Evolutionary conservation across 2,113 vertebrate species (phyloP).

Genomic region (Prinia subflava): DNA sequence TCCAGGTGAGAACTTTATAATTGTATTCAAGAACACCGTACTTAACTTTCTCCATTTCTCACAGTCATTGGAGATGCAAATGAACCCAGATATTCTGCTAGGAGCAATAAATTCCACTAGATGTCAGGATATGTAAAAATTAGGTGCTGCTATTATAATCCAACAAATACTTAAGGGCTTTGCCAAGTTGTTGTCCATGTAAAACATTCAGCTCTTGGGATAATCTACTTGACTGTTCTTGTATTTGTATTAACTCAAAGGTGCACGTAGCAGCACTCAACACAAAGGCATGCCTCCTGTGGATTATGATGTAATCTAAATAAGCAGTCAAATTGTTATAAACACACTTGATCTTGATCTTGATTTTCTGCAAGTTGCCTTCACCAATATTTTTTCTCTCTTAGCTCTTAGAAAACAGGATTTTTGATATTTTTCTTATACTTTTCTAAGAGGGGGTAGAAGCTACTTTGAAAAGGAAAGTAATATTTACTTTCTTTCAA

Average conservation of each 20-base stretch:
- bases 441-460: background rate
- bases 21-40: background rate
- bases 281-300: background rate
- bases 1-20: background rate
- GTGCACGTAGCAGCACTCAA: background rate
- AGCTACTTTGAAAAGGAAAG: background rate
- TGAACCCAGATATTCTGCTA: background rate
- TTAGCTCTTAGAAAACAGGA: background rate
- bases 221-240: background rate
- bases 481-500: background rate
- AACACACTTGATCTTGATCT: background rate
- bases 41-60: background rate
- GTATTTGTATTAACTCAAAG: background rate
- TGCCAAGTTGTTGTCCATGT: background rate
- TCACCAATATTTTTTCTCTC: background rate
- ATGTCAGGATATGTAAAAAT: conserved; percentile 32
- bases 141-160: background rate
- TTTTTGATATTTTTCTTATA: background rate
- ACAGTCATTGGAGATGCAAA: background rate
- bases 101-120: background rate
- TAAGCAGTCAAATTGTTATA: background rate
- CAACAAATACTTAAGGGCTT: background rate
- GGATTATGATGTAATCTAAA: background rate
- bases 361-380: background rate
- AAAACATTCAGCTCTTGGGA: background rate